These are phyloP conservation scores for Erebia epiphron DNA, from an alignment of 2,888 invertebrate genomes.

Conservation along the genomic window DNA sequence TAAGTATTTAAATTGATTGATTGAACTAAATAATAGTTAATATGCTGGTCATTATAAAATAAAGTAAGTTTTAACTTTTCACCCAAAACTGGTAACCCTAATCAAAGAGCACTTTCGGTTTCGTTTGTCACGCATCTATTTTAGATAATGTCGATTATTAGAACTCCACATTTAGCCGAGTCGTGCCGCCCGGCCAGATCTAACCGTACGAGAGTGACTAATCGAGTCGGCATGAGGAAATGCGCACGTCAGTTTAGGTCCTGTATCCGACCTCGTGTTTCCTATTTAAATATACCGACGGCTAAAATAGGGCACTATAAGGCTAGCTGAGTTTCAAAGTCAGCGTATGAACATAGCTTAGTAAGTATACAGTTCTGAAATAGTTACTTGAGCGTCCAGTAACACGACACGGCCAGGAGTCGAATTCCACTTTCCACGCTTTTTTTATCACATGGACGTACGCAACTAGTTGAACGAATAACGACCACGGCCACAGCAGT, in stretches of 20 bases:
- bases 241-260: slow-evolving; percentile 56
- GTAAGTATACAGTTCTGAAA: slow-evolving; percentile 2
- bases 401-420: neutral
- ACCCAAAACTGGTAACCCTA: neutral
- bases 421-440: neutral
- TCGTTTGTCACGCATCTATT: slow-evolving; percentile 81
- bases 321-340: slow-evolving; percentile 66
- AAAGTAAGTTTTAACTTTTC: neutral
- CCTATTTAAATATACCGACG: slow-evolving; percentile 66
- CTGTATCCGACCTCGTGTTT: slow-evolving; percentile 65
- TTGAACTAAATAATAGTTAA: no score
- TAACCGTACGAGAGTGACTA: slow-evolving; percentile 58
- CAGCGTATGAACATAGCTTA: slow-evolving; percentile 49
- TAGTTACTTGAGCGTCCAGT: neutral
- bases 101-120: slow-evolving; percentile 73
- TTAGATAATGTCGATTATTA: slow-evolving; percentile 81
- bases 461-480: no score
- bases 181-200: slow-evolving; percentile 26
- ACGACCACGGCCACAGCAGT: no score
- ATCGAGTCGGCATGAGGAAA: slow-evolving; percentile 56
- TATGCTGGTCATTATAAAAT: no score
- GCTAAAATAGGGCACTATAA: slow-evolving; percentile 67
- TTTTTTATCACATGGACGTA: no score
- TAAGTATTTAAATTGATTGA: no score
- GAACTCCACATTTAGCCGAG: slow-evolving; percentile 73